Evolutionary conservation across 2,113 vertebrate species (phyloP).

Genomic region (Danionella cerebrum): DNA sequence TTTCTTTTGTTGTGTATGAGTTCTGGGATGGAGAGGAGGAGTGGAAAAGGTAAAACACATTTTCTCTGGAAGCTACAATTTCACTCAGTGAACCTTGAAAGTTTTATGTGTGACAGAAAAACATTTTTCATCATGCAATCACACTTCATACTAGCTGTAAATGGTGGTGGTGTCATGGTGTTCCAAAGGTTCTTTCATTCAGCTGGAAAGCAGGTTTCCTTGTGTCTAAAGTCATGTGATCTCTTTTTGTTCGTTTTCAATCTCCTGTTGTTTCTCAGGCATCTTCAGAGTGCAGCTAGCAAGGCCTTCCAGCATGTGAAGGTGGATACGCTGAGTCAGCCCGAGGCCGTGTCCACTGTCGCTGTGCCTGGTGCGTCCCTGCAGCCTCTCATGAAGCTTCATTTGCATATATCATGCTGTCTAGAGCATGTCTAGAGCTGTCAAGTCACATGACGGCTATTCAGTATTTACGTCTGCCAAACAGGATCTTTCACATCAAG

Average conservation of each 20-base stretch:
- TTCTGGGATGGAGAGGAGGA: conserved; percentile 92
- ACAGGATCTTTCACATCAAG: neutral
- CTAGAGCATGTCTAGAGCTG: neutral
- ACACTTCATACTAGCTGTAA: no score
- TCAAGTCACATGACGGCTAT: neutral
- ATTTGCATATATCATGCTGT: neutral
- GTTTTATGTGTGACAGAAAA: no score
- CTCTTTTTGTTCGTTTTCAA: neutral
- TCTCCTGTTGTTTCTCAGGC: conserved; percentile 55
- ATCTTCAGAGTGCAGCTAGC: conserved; percentile 79
- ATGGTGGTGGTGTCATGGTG: no score
- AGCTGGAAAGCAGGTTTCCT: no score
- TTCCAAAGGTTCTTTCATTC: no score
- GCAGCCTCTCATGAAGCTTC: neutral
- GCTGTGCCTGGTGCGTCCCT: conserved; percentile 79
- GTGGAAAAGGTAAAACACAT: conserved; percentile 77
- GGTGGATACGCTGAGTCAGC: conserved; percentile 89
- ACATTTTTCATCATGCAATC: no score
- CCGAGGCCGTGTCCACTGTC: conserved; percentile 78
- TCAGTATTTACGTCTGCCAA: neutral
- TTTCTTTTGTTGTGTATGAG: conserved; percentile 87
- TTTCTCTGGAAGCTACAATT: neutral
- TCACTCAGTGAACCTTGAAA: no score
- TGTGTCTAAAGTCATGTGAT: neutral
- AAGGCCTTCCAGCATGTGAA: conserved; percentile 93